Percentiles rank a stretch among this genome's conserved stretches.
phyloP scores from a whole-genome alignment of 2,797 vertebrate genomes.

The Vespertilio murinus region DNA sequence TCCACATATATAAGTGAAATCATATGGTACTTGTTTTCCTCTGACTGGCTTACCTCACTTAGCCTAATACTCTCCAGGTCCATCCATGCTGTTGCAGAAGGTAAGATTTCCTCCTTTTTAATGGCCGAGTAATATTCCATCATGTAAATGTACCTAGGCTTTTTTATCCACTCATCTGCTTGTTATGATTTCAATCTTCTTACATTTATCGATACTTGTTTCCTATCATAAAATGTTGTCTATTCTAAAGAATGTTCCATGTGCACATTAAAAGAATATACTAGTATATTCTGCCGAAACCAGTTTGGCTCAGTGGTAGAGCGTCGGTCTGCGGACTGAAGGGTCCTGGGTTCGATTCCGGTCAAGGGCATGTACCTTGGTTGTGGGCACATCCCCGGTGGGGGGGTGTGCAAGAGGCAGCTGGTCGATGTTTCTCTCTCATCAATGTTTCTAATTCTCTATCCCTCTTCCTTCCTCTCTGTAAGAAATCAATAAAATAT shows the following conservation, averaged over 20 bases:
- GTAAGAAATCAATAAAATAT: too few species aligned
- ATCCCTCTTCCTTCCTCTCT: too few species aligned
- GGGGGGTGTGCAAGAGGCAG: too few species aligned
- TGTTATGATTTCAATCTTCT: not conserved
- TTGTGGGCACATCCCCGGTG: too few species aligned
- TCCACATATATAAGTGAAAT: not conserved
- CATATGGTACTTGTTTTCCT: not conserved
- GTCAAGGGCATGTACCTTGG: too few species aligned
- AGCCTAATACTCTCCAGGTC: not conserved
- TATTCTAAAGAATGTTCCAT: not conserved
- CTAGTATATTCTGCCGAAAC: too few species aligned
- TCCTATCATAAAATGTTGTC: not conserved
- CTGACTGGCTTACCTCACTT: not conserved
- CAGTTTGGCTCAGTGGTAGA: too few species aligned
- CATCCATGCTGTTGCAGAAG: not conserved
- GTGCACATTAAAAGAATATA: not conserved
- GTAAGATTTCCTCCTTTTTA: not conserved
- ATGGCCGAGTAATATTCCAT: not conserved
- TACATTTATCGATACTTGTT: not conserved
- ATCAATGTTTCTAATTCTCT: too few species aligned
- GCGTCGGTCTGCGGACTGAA: too few species aligned
- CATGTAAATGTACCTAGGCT: not conserved
- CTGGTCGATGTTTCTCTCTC: too few species aligned
- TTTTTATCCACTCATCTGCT: not conserved
- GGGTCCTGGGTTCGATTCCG: too few species aligned